phyloP scores from a whole-genome alignment of 2,888 invertebrate species.

The Calephelis perditalis region DNA sequence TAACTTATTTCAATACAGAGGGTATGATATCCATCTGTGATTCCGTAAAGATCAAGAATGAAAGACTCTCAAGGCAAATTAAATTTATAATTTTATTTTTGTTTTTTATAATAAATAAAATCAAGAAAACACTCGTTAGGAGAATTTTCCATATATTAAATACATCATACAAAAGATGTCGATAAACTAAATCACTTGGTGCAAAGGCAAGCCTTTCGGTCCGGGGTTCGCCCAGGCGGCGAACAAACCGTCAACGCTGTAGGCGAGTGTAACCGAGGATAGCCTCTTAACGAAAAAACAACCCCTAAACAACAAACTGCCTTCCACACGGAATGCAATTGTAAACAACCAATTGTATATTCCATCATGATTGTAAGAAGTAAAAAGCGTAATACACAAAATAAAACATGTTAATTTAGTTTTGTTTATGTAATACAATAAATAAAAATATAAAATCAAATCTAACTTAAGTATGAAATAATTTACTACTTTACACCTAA shows the following conservation, averaged over 20 bases:
- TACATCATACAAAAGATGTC: conserved; percentile 78
- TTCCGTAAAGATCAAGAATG: conserved; percentile 21
- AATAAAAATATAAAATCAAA: conserved; percentile 70
- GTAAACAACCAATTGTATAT: conserved; percentile 59
- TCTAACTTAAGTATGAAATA: conserved; percentile 74
- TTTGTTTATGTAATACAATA: conserved; percentile 59
- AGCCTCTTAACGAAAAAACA: conserved; percentile 70
- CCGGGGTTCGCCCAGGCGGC: conserved; percentile 46
- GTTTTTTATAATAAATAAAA: conserved; percentile 71
- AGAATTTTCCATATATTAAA: conserved; percentile 73
- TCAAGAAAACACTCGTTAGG: conserved; percentile 70
- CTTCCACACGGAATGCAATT: conserved; percentile 62
- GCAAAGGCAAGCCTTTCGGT: conserved; percentile 77
- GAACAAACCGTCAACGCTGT: conserved; percentile 52
- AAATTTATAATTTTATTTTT: conserved; percentile 76
- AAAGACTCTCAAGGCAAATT: conserved; percentile 61
- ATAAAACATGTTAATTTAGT: conserved; percentile 64
- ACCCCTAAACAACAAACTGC: conserved; percentile 63
- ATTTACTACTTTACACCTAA: conserved; percentile 76
- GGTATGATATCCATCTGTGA: too few relatives aligned
- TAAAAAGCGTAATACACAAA: conserved; percentile 74
- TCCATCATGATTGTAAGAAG: conserved; percentile 73
- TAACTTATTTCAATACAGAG: too few relatives aligned
- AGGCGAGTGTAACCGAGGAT: conserved; percentile 71
- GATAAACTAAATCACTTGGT: conserved; percentile 78